Conservation (phyloP, 1,140 invertebrate species). For the Paraescarpia echinospica region DNA sequence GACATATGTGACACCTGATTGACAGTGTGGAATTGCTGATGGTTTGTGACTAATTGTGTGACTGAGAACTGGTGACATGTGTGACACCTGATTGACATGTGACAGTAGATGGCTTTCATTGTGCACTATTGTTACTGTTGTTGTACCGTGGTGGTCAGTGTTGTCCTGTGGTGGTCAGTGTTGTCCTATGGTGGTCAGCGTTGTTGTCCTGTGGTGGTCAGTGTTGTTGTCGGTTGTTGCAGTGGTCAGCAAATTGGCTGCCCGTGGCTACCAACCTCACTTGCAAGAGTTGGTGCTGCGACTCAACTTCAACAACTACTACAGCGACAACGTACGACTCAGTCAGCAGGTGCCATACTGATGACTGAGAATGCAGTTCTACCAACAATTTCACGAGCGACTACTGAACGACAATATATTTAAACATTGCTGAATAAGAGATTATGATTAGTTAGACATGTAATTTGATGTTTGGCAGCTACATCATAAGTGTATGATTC, state of each 20-base stretch:
- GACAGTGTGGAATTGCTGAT: too few relatives aligned
- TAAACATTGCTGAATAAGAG: background rate
- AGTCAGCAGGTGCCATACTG: background rate
- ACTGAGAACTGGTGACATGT: too few relatives aligned
- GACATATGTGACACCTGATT: background rate
- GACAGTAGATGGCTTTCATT: too few relatives aligned
- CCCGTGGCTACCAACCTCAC: constrained; percentile 52
- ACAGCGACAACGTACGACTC: constrained; percentile 25
- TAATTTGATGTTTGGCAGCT: background rate
- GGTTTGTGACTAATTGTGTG: too few relatives aligned
- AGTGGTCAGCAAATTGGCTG: constrained; percentile 52
- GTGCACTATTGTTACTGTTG: too few relatives aligned
- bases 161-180: too few relatives aligned
- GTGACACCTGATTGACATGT: too few relatives aligned
- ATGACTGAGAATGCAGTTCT: background rate
- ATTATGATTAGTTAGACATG: background rate
- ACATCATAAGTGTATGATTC: background rate
- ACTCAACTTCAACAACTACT: constrained; percentile 55
- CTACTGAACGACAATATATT: background rate
- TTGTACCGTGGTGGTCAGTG: too few relatives aligned
- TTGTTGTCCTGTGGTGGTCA: too few relatives aligned
- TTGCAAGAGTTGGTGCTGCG: constrained; percentile 52
- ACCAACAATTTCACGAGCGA: background rate
- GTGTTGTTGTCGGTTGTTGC: constrained; percentile 31
- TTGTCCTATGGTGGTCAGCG: too few relatives aligned